Base-by-base conservation (phyloP, 1,140 invertebrate species). In the Calliopsis andreniformis region DNA sequence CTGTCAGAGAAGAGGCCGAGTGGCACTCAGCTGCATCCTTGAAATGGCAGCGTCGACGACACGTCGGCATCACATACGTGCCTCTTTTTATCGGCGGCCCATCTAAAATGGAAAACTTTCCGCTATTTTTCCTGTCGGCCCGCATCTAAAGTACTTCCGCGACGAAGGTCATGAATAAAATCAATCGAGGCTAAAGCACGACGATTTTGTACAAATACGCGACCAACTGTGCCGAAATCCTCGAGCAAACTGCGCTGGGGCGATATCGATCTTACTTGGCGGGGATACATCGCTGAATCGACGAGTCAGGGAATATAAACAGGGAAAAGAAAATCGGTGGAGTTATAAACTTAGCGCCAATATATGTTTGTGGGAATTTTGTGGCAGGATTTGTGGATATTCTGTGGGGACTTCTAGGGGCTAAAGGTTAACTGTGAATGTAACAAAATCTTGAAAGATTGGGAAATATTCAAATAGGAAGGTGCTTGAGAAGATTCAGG, bases 141-240 rank as follows among this genome's bases (percentile, higher is more conserved):
- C 47, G 47, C 45, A 53, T 72, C 69, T 18, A 72, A 72, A 72
- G 69, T 72, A 72, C 59, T 72, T 64, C 25, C 47, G 25, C 23
- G 47, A n/a, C 35, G 30, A 72, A 53, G 69, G 25, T 64, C n/a
- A 51, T 64, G 69, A 72, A 72, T 72, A 72, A 72, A 72, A 72
- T 63, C 59, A 53, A 62, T 53, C 69, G 69, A 3, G 61, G 25
- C 42, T 23, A 10, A 30, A 5, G 8, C 56, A n/a, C 56, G 56
- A 47, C 69, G 45, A 63, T 72, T 72, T 72, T 32, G 23, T 53
- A 42, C 14, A 23, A 63, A 63, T 30, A 53, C 47, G 45, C 32
- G 59, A 14, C 42, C 42, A 20, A 35, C 55, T 20, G 30, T 20
- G 55, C 43, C 53, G 23, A 35, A 32, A 58, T 58, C 55, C 55